phyloP scores from a whole-genome alignment of 2,797 vertebrate species.

The Phyllotis vaccarum region DNA sequence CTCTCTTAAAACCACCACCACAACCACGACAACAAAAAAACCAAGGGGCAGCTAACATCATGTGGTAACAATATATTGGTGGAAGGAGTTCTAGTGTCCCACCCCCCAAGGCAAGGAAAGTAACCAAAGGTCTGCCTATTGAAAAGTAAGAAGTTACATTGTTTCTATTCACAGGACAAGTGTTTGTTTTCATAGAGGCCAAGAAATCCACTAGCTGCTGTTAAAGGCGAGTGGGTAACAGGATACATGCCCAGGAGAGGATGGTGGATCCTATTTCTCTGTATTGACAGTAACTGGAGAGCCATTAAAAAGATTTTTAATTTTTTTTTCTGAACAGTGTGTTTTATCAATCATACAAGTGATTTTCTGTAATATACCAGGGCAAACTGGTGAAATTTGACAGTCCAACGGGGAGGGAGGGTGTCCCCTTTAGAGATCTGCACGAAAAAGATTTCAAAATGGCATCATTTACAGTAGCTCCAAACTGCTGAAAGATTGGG shows the following conservation, averaged over 20 bases:
- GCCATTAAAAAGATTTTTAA: neutral
- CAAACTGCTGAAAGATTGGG: neutral
- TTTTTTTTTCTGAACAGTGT: neutral
- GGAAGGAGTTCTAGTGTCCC: neutral
- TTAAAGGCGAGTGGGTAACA: neutral
- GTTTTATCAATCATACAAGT: neutral
- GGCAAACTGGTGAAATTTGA: neutral
- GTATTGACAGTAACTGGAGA: neutral
- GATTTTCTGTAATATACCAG: neutral
- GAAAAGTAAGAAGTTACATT: neutral
- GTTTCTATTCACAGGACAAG: neutral
- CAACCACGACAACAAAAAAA: neutral
- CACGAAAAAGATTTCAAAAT: conserved; percentile 29
- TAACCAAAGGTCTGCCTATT: neutral
- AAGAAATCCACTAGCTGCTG: neutral
- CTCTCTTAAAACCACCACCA: neutral
- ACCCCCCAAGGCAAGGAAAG: neutral
- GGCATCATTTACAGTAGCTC: neutral
- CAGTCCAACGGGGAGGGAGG: neutral
- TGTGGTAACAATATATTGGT: neutral
- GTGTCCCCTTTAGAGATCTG: neutral
- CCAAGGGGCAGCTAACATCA: neutral
- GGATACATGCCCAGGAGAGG: neutral
- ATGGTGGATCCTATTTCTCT: neutral
- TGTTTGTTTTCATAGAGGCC: neutral